Evolutionary conservation across 2,113 vertebrate genomes (phyloP), one percentile per base, ranked within the genome.

Genomic region (Halcyon malimbica): DNA sequence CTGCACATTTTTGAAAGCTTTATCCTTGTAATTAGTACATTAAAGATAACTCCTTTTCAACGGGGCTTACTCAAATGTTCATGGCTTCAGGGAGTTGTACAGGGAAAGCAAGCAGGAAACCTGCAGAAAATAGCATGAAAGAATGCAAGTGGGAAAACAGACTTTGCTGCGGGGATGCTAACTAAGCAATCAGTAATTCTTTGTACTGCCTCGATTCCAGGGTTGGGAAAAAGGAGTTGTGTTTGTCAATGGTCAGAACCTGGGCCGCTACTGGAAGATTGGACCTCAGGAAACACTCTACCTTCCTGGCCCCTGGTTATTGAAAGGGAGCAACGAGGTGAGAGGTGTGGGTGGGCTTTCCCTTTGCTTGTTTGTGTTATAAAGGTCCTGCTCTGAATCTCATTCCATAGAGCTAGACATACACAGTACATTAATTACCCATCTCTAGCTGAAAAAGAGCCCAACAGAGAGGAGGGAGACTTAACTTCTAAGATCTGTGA

Each of bases 181-280:
- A 71, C 0, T 13, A 53, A 54, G 64, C 28, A 39, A 10, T 57
- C 65, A 19, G 3, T 91, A 39, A 89, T 42, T 44, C 35, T 16
- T 1, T 82, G 50, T 88, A 8, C 39, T 94, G 24, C 35, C 83
- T 51, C 2, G 1, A 59, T 89, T 90, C 37, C 82, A 99, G 99
- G 98, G 99, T 94, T 99, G 99, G 99, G 98, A 98, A n/a, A 99
- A 99, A 96, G 99, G 99, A 50, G 99, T 99, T 7, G 98, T 99
- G 23, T 99, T 99, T 35, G 93, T 99, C 95, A 99, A 99, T 5
- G 98, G 98, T 9, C 95, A 98, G 87, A 99, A 99, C 96, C 98
- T 99, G 20, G 99, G 99, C 16, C 98, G 99, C 23, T 99, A 99
- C 95, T 99, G 99, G 99, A 98, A 98, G n/a, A 97, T 99, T 11